Evolutionary conservation across 2,888 invertebrate species (phyloP).

Genomic region (Stegophylla sp.): DNA sequence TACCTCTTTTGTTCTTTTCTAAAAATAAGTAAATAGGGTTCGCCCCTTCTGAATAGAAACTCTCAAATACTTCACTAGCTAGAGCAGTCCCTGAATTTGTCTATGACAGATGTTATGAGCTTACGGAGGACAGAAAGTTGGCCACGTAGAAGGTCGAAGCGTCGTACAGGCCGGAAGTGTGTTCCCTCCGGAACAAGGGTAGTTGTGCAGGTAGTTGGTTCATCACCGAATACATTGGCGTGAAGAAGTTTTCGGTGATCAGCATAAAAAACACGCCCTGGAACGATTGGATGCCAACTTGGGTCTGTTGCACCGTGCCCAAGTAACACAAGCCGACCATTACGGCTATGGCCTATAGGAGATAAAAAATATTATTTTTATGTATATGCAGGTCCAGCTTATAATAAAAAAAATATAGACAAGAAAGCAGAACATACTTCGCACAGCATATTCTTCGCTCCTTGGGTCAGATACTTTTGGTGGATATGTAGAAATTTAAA

Average conservation of each 20-base stretch:
- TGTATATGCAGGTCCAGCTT: no score
- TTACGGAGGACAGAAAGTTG: constrained; percentile 81
- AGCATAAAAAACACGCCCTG: constrained; percentile 88
- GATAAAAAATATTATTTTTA: neutral
- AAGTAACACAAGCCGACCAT: constrained; percentile 86
- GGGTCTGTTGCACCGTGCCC: constrained; percentile 75
- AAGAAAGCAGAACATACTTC: no score
- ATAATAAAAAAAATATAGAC: no score
- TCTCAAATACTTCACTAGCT: no score
- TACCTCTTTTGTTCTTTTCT: no score
- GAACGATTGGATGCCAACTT: constrained; percentile 84
- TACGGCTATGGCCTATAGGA: constrained; percentile 70
- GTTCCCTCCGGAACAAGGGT: constrained; percentile 81
- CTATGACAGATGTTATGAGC: no score
- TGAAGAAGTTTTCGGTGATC: constrained; percentile 88
- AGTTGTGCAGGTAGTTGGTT: constrained; percentile 82
- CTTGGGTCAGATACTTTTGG: no score
- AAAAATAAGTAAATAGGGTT: no score
- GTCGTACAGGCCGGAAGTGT: constrained; percentile 81
- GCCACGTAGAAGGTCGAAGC: constrained; percentile 82
- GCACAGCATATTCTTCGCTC: no score
- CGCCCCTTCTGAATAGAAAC: no score
- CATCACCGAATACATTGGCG: constrained; percentile 88
- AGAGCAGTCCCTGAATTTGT: no score
- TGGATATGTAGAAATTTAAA: no score